These are phyloP conservation scores for Oikopleura dioica DNA, from an alignment of 23 tunicate genomes.

Conservation along the genomic window DNA sequence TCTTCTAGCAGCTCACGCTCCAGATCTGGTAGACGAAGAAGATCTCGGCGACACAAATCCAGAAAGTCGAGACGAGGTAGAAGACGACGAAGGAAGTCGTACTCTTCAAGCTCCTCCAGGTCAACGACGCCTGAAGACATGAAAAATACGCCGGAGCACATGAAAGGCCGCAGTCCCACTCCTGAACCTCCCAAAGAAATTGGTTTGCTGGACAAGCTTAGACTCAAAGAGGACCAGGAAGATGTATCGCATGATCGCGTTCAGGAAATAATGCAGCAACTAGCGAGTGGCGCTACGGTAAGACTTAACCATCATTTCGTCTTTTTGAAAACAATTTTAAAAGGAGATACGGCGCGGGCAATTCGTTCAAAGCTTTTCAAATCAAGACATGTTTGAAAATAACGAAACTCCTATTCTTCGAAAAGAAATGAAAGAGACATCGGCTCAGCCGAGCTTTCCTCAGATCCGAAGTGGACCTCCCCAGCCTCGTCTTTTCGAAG, in stretches of 20 bases:
- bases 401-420: not conserved
- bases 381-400: not conserved
- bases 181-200: slow-evolving; percentile 9
- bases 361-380: too few species aligned
- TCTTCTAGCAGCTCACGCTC: not conserved
- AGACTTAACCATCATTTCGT: not conserved
- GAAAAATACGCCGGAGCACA: not conserved
- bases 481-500: too few species aligned
- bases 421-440: too few species aligned
- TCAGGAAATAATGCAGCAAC: not conserved
- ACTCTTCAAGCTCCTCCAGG: not conserved
- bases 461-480: too few species aligned
- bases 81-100: not conserved
- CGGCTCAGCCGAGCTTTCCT: too few species aligned
- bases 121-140: not conserved
- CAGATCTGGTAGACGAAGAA: too few species aligned
- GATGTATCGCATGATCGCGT: not conserved
- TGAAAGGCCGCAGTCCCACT: not conserved
- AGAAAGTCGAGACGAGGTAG: not conserved
- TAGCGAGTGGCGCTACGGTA: too few species aligned
- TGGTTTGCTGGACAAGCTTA: slow-evolving; percentile 29
- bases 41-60: too few species aligned
- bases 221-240: slow-evolving; percentile 15
- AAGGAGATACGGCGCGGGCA: not conserved
- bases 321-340: not conserved